These are phyloP conservation scores for Troides oblongomaculatus DNA, from an alignment of 2,888 invertebrate genomes.

Conservation along the genomic window DNA sequence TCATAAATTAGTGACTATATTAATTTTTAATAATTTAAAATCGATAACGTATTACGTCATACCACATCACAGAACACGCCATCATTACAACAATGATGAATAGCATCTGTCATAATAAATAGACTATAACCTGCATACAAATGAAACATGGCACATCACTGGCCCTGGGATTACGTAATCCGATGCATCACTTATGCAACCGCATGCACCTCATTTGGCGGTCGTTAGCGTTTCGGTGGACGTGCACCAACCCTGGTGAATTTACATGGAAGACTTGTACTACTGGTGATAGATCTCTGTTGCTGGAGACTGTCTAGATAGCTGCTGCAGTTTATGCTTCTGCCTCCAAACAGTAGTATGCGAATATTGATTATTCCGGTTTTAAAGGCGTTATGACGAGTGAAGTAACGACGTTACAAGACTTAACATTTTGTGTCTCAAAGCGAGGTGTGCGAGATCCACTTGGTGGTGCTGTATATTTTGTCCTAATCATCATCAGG, in stretches of 20 bases:
- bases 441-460: too few relatives aligned
- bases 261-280: slow-evolving; percentile 15
- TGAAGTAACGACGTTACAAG: too few relatives aligned
- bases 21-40: background rate
- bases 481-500: too few relatives aligned
- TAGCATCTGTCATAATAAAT: slow-evolving; percentile 13
- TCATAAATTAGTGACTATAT: background rate
- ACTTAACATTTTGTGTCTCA: too few relatives aligned
- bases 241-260: slow-evolving; percentile 20
- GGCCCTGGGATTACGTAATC: slow-evolving; percentile 58
- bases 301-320: background rate
- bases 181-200: slow-evolving; percentile 72
- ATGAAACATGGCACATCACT: slow-evolving; percentile 40
- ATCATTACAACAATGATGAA: slow-evolving; percentile 16
- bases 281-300: slow-evolving; percentile 5
- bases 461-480: too few relatives aligned
- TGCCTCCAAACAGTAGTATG: too few relatives aligned
- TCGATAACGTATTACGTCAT: background rate
- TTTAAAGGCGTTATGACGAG: too few relatives aligned
- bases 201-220: slow-evolving; percentile 72
- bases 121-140: slow-evolving; percentile 11
- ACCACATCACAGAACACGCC: slow-evolving; percentile 11
- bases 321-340: too few relatives aligned
- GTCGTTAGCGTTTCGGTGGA: slow-evolving; percentile 53
- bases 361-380: too few relatives aligned